A percentile compares a stretch with the other conserved stretches of the same genome.
These are phyloP conservation scores for Pollimyrus isidori DNA, from an alignment of 2,113 vertebrate species.

Conservation along the genomic window DNA sequence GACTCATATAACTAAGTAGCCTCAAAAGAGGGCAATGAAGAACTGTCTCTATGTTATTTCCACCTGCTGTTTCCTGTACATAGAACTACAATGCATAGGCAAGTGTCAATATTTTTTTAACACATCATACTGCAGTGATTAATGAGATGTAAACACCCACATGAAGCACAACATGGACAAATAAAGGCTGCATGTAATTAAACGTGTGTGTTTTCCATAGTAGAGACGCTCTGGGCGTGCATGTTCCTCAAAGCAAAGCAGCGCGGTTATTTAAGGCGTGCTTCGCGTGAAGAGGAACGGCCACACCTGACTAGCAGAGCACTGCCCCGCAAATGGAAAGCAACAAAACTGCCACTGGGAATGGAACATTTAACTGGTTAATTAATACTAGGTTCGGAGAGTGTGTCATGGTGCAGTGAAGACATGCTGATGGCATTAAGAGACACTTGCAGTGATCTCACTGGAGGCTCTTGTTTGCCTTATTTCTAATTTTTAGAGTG, in stretches of 20 bases:
- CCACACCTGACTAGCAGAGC: background rate
- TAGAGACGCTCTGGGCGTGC: background rate
- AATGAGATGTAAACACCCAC: constrained; percentile 11
- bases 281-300: no score
- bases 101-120: constrained; percentile 6
- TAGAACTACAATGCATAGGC: background rate
- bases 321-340: background rate
- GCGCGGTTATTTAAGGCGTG: background rate
- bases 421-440: background rate
- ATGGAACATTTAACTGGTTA: constrained; percentile 8
- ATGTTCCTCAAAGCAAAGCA: background rate
- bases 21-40: background rate
- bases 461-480: background rate
- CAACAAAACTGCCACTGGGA: background rate
- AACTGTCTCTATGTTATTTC: background rate
- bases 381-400: background rate
- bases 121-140: background rate
- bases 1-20: background rate
- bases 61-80: background rate
- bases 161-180: background rate
- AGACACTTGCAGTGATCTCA: background rate
- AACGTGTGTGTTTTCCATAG: background rate
- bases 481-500: background rate
- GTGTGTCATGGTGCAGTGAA: background rate
- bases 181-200: constrained; percentile 1